Conservation (phyloP, 2,888 invertebrate species). For the Dolichomitus sp. region DNA sequence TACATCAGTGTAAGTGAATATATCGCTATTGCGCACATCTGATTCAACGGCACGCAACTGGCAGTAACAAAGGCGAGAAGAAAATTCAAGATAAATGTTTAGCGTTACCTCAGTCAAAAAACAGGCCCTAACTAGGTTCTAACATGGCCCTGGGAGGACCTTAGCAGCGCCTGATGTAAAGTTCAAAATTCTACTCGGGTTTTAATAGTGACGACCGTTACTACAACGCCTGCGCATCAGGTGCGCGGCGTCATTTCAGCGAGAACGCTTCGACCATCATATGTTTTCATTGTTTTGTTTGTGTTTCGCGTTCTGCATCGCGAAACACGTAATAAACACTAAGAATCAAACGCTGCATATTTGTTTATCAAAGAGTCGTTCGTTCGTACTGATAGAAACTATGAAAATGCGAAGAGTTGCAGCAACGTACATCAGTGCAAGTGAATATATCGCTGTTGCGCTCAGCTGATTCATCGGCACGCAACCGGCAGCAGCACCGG, state of each 20-base stretch:
- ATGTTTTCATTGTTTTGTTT: background rate
- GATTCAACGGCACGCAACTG: conserved; percentile 75
- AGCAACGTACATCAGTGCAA: conserved; percentile 20
- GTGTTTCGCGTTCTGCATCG: too few relatives aligned
- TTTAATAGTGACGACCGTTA: background rate
- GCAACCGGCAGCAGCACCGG: conserved; percentile 61
- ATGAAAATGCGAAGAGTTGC: background rate
- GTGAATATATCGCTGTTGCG: conserved; percentile 66
- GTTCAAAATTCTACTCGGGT: too few relatives aligned
- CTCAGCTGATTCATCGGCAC: conserved; percentile 77
- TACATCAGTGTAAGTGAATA: conserved; percentile 54
- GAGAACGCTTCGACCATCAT: background rate
- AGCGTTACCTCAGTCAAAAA: too few relatives aligned
- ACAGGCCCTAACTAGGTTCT: too few relatives aligned
- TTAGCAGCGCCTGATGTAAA: too few relatives aligned
- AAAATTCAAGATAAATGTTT: too few relatives aligned
- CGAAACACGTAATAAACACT: too few relatives aligned
- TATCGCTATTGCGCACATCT: conserved; percentile 70
- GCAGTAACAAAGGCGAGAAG: background rate
- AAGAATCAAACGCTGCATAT: too few relatives aligned
- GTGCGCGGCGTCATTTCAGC: background rate
- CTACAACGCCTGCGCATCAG: background rate
- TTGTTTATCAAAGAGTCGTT: too few relatives aligned
- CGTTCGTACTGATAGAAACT: background rate
- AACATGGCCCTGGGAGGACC: too few relatives aligned